Conservation (phyloP, 2,797 vertebrate genomes). For the Gambusia yucatana region DNA sequence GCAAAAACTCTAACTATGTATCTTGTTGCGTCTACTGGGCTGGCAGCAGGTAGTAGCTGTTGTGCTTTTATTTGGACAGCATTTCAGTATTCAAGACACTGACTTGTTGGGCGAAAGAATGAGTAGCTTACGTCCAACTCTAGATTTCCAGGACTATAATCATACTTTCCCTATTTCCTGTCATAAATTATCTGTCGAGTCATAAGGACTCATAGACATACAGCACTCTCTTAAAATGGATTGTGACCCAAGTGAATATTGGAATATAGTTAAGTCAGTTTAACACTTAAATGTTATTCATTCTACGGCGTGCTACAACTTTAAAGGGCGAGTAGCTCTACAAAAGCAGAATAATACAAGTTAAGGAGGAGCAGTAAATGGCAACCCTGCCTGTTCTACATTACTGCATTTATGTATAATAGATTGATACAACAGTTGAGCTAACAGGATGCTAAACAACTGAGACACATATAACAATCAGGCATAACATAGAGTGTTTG, state of each 20-base stretch:
- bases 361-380: slow-evolving; percentile 1
- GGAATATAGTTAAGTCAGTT: slow-evolving; percentile 63
- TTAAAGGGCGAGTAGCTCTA: slow-evolving; percentile 86
- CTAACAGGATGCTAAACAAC: not conserved
- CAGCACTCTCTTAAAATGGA: slow-evolving; percentile 18
- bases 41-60: slow-evolving; percentile 45
- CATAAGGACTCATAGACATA: not conserved
- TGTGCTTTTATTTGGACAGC: slow-evolving; percentile 44
- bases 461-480: not conserved
- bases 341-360: slow-evolving; percentile 76
- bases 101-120: not conserved
- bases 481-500: not conserved
- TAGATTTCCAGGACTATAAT: not conserved
- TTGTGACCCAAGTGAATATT: slow-evolving; percentile 48
- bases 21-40: slow-evolving; percentile 20
- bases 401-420: slow-evolving; percentile 60
- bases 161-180: not conserved
- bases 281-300: slow-evolving; percentile 80
- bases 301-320: slow-evolving; percentile 91
- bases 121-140: not conserved
- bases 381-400: not conserved
- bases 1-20: slow-evolving; percentile 41
- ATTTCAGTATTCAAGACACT: slow-evolving; percentile 23
- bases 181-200: slow-evolving; percentile 1
- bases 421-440: slow-evolving; percentile 49